Percentiles rank a stretch among this genome's conserved stretches.
Conservation (phyloP, 2,113 vertebrate species). For the Agapornis roseicollis region DNA sequence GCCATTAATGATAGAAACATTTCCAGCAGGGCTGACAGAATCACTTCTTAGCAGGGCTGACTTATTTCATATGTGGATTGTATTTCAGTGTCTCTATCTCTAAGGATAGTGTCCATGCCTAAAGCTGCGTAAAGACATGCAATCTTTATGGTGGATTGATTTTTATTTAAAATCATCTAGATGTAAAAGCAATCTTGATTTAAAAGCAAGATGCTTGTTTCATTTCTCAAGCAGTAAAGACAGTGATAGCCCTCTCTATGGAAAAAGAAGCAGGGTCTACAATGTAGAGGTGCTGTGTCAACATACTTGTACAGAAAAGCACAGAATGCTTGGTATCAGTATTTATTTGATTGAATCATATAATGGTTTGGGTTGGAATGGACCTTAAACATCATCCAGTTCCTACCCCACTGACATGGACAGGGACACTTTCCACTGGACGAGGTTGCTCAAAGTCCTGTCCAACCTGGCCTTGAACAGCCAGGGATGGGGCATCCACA, state of each 20-base stretch:
- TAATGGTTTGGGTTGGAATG: background rate
- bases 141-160: background rate
- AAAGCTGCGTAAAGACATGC: background rate
- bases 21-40: background rate
- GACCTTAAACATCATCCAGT: background rate
- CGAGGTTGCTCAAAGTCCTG: background rate
- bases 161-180: background rate
- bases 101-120: background rate
- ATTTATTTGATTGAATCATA: background rate
- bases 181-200: background rate
- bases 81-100: background rate
- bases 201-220: background rate
- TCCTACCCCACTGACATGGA: background rate
- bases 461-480: background rate
- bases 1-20: background rate
- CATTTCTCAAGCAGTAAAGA: background rate
- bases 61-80: background rate
- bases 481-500: background rate
- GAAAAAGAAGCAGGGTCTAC: background rate
- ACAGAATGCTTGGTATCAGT: background rate
- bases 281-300: background rate
- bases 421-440: background rate
- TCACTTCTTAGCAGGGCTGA: background rate
- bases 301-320: background rate
- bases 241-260: rapidly evolving